Percentiles rank a stretch among this genome's conserved stretches.
phyloP scores from a whole-genome alignment of 1,140 invertebrate species.

The Dinothrombium tinctorium region DNA sequence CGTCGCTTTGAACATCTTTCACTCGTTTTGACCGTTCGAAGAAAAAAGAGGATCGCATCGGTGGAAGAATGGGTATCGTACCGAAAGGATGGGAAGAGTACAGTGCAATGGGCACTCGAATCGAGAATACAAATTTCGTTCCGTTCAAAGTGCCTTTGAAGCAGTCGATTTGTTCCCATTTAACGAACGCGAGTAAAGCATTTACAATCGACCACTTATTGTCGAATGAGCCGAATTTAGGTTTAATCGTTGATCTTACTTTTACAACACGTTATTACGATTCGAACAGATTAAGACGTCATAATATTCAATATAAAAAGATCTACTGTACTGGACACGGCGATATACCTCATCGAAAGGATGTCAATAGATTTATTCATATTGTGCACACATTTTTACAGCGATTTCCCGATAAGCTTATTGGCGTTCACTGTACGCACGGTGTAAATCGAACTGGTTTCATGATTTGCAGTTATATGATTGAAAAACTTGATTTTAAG shows the following conservation, averaged over 20 bases:
- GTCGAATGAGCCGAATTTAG: slow-evolving; percentile 19
- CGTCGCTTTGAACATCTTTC: no score
- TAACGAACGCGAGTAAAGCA: background rate
- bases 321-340: slow-evolving; percentile 42
- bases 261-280: slow-evolving; percentile 83
- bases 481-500: background rate
- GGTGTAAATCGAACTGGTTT: slow-evolving; percentile 95
- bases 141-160: slow-evolving; percentile 1
- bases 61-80: no score
- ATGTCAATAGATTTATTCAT: slow-evolving; percentile 18
- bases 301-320: slow-evolving; percentile 53
- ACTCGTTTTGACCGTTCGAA: no score
- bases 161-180: background rate
- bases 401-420: slow-evolving; percentile 12
- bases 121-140: background rate
- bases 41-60: no score
- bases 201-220: background rate
- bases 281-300: slow-evolving; percentile 28
- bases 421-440: slow-evolving; percentile 83
- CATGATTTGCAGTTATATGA: slow-evolving; percentile 62
- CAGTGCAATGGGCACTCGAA: background rate
- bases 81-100: background rate
- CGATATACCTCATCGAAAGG: slow-evolving; percentile 17
- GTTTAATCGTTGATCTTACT: slow-evolving; percentile 85
- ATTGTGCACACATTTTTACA: slow-evolving; percentile 16